Base-by-base conservation (phyloP, 2,888 invertebrate species). In the Linnaemya vulpina region DNA sequence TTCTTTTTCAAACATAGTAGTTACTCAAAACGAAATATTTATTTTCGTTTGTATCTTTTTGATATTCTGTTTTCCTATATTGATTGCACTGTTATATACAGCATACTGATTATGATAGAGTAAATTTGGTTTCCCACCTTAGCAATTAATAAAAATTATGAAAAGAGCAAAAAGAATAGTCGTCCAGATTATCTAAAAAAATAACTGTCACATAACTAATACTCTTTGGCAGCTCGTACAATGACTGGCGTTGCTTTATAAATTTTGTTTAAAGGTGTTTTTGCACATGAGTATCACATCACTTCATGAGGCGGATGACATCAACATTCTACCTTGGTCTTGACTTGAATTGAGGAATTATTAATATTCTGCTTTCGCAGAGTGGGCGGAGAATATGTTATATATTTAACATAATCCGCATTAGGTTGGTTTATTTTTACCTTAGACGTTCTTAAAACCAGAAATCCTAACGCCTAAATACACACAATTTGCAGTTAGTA, bases 221-320 rank as follows among this genome's bases (percentile, higher is more conserved):
- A 7, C n/a, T 67, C 13, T 25, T 46, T 43, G 25, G 43, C 63
- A 63, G 43, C 5, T 46, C n/a, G 40, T 43, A 43, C 13, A 30
- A 5, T 7, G 40, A 62, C 17, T 63, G 5, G 63, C 11, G 11
- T 20, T 40, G 11, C 9, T 8, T 40, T 22, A 11, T 17, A 25
- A 60, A 63, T 30, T 30, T 25, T 25, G 10, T 30, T n/a, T 62
- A 38, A 49, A 30, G 17, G 58, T 71, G 43, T n/a, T 70, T 38
- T 43, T 30, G 15, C 35, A 40, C 15, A 49, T 8, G 3, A 51
- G 38, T 35, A 65, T 49, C 55, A 65, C 75, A 40, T 75, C 75
- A 75, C 25, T 67, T 63, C 51, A 63, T 35, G 20, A 58, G 35
- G n/a, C 1, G n/a, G 20, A 67, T 76, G 76, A 76, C 76, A 76